Percentiles rank a stretch among this genome's conserved stretches.
Evolutionary conservation across 2,113 vertebrate genomes (phyloP).

Genomic region (Gallinago media): DNA sequence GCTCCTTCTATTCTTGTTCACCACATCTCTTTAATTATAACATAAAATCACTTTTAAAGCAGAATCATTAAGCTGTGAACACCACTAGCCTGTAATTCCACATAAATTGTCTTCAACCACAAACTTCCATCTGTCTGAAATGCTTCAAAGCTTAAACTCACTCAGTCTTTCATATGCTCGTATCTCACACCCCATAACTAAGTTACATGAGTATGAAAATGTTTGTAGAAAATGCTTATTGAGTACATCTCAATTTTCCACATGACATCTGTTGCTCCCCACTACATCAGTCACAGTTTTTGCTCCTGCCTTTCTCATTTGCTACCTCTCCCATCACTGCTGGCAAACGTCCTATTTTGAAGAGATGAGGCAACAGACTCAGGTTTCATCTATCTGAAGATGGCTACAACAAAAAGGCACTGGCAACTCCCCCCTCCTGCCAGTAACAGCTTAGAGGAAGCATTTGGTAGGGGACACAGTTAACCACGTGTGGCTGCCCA

Average conservation of each 20-base stretch:
- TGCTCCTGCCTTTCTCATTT: constrained; percentile 51
- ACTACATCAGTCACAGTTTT: constrained; percentile 58
- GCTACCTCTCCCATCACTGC: constrained; percentile 29
- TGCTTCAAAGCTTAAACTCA: constrained; percentile 34
- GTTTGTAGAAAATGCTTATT: constrained; percentile 66
- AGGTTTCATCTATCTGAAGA: not conserved
- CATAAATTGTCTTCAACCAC: constrained; percentile 52
- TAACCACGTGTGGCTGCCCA: not conserved
- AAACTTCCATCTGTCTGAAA: constrained; percentile 66
- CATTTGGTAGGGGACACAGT: not conserved
- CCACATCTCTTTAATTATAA: constrained; percentile 34
- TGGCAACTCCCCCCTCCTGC: not conserved
- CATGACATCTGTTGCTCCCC: constrained; percentile 65
- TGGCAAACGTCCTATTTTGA: not conserved
- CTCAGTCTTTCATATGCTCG: constrained; percentile 57
- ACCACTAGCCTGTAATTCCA: constrained; percentile 54
- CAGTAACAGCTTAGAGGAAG: not conserved
- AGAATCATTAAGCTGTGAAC: constrained; percentile 59
- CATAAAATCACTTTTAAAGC: constrained; percentile 30
- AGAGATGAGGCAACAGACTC: not conserved
- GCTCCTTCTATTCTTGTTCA: not conserved
- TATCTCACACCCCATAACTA: constrained; percentile 64
- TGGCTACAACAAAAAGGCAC: not conserved
- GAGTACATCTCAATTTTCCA: constrained; percentile 62
- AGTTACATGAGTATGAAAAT: constrained; percentile 61